Evolutionary conservation across 1,140 invertebrate genomes (phyloP).

Genomic region (Mercenaria mercenaria): DNA sequence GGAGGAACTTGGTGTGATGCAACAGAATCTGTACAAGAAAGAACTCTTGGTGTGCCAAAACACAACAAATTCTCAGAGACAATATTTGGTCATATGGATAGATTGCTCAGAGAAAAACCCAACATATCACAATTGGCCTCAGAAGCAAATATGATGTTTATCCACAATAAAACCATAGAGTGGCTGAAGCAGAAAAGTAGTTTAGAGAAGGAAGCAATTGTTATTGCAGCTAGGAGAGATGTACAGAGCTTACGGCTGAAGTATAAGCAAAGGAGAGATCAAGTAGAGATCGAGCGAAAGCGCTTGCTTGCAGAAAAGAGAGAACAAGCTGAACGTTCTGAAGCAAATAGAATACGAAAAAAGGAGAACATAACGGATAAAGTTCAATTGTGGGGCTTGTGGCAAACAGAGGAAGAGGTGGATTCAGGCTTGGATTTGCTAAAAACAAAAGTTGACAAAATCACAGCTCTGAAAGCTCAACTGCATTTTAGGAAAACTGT

Average conservation of each 20-base stretch:
- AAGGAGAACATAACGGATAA: background rate
- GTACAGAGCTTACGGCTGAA: background rate
- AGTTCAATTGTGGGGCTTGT: background rate
- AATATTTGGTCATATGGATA: background rate
- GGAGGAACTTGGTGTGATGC: too few species aligned
- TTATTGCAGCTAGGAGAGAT: background rate
- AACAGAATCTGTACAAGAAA: too few species aligned
- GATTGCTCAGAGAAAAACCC: background rate
- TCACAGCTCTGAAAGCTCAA: background rate
- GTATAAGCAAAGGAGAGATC: background rate
- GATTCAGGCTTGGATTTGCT: background rate
- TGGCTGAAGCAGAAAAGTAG: background rate
- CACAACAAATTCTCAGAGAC: too few species aligned
- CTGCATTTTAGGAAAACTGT: background rate
- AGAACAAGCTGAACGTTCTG: background rate
- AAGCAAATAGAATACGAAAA: background rate
- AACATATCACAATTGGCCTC: background rate
- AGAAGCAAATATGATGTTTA: too few species aligned
- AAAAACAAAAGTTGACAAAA: background rate
- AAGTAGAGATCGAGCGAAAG: background rate
- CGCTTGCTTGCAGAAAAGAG: background rate
- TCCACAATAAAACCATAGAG: background rate
- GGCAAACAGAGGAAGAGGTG: conserved; percentile 24
- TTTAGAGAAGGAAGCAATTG: background rate
- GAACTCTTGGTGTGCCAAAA: background rate